Percentiles rank a stretch among this genome's conserved stretches.
Evolutionary conservation across 2,113 vertebrate species (phyloP).

Genomic region (Damaliscus lunatus): DNA sequence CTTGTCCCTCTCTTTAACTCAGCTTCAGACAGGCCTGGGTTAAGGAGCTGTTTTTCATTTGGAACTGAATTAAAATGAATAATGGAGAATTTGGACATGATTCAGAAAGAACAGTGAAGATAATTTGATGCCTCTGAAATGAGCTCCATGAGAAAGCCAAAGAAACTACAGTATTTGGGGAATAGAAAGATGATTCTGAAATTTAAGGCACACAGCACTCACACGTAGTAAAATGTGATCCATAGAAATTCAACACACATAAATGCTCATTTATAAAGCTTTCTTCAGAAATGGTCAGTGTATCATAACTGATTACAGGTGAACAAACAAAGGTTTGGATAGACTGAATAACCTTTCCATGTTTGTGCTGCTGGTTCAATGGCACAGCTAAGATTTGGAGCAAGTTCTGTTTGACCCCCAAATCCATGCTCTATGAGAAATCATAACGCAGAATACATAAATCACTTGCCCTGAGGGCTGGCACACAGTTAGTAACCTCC

Average conservation of each 20-base stretch:
- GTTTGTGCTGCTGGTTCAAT: neutral
- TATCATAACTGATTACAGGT: neutral
- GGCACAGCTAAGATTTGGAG: neutral
- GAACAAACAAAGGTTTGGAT: neutral
- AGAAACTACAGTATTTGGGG: neutral
- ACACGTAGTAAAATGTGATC: neutral
- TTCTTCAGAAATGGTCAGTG: neutral
- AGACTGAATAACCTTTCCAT: neutral
- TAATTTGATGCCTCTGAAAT: conserved; percentile 33
- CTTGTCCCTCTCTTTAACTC: neutral
- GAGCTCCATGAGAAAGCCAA: neutral
- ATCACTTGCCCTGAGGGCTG: neutral
- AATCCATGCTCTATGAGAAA: neutral
- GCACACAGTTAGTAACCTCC: neutral
- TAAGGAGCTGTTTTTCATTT: conserved; percentile 18
- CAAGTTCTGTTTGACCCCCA: neutral
- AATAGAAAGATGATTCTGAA: neutral
- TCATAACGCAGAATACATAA: neutral
- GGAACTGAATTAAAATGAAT: conserved; percentile 37
- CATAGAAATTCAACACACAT: neutral
- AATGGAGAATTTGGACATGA: neutral
- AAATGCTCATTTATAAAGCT: neutral
- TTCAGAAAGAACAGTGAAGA: conserved; percentile 13
- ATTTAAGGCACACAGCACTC: neutral
- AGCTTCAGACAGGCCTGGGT: neutral